Conservation (phyloP, 2,888 invertebrate species). For the Epinotia demarniana region DNA sequence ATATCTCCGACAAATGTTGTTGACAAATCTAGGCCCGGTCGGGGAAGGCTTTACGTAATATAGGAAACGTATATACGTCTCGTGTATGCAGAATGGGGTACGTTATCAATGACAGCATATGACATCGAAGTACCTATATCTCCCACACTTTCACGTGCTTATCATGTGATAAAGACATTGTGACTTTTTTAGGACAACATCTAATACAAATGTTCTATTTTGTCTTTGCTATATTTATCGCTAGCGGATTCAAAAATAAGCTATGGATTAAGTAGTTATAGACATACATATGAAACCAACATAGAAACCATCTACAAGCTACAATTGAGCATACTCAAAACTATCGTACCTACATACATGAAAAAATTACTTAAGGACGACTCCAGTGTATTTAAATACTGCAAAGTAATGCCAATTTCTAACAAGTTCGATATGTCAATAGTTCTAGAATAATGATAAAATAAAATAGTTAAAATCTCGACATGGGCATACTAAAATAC, state of each 20-base stretch:
- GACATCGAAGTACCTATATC: neutral
- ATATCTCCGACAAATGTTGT: slow-evolving; percentile 15
- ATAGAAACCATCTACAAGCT: neutral
- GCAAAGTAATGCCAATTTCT: too few species aligned
- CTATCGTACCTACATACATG: neutral
- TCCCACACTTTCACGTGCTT: neutral
- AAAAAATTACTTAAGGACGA: neutral
- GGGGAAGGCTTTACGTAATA: neutral
- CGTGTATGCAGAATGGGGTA: neutral
- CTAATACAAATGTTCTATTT: neutral
- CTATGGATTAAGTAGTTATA: neutral
- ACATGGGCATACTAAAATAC: too few species aligned
- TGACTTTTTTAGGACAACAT: neutral
- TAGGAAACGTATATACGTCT: neutral
- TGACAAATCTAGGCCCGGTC: slow-evolving; percentile 7
- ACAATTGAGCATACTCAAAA: neutral
- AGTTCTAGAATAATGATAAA: too few species aligned
- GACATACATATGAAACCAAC: neutral
- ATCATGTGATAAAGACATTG: neutral
- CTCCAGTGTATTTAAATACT: too few species aligned
- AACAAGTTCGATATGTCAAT: too few species aligned
- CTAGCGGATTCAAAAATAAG: neutral
- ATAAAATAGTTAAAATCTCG: too few species aligned
- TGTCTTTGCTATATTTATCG: neutral
- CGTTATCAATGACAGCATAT: neutral